Conservation (phyloP, 2,888 invertebrate species). For the Volucella inflata region DNA sequence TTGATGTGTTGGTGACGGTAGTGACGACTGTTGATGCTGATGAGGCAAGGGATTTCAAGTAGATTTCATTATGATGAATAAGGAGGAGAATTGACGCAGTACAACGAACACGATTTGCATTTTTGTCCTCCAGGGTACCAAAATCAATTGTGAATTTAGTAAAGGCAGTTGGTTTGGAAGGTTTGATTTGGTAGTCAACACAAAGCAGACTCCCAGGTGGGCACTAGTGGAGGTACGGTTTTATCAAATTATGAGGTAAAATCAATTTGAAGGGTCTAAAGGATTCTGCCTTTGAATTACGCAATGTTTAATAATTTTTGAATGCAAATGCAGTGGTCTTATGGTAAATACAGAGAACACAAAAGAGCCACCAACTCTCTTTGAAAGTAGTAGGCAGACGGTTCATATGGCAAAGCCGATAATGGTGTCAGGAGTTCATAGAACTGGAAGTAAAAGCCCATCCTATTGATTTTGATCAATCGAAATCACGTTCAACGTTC, state of each 20-base stretch:
- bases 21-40: constrained; percentile 29
- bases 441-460: too few species aligned
- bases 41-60: constrained; percentile 47
- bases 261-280: not conserved
- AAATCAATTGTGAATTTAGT: constrained; percentile 25
- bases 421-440: too few species aligned
- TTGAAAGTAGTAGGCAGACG: too few species aligned
- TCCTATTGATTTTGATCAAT: too few species aligned
- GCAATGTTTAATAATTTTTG: too few species aligned
- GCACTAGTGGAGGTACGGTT: not conserved
- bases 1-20: not conserved
- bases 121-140: constrained; percentile 16
- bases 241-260: not conserved
- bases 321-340: too few species aligned
- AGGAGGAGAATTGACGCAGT: constrained; percentile 15
- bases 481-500: too few species aligned
- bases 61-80: constrained; percentile 49
- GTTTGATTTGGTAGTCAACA: not conserved
- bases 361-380: too few species aligned
- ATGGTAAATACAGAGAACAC: too few species aligned
- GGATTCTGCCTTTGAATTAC: not conserved
- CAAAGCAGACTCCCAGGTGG: not conserved
- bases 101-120: constrained; percentile 30
- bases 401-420: too few species aligned
- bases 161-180: constrained; percentile 8